A percentile compares a stretch with the other conserved stretches of the same genome.
phyloP scores from a whole-genome alignment of 2,113 vertebrate genomes.

The Ceyx melanurus region DNA sequence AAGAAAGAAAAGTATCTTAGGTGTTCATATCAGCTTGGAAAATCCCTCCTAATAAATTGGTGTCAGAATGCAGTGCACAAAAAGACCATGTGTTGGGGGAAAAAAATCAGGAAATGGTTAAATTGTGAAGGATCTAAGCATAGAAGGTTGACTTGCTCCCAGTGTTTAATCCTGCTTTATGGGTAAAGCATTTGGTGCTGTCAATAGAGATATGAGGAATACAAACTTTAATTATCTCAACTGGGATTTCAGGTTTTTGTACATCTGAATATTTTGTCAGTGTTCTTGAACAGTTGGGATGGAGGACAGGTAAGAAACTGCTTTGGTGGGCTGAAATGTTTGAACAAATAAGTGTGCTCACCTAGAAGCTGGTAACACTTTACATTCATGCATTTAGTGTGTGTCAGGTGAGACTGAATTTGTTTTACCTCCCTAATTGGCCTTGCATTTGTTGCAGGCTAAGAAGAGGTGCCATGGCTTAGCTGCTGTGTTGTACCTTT shows the following conservation, averaged over 20 bases:
- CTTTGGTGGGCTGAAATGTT: neutral
- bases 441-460: neutral
- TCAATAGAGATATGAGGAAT: neutral
- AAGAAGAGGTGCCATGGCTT: neutral
- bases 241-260: neutral
- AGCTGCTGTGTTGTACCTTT: neutral
- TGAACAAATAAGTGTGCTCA: neutral
- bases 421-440: neutral
- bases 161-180: neutral
- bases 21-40: neutral
- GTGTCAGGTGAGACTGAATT: neutral
- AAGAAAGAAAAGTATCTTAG: neutral
- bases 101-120: neutral
- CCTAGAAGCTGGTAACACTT: neutral
- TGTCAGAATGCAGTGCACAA: neutral
- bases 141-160: neutral
- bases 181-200: neutral
- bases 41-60: neutral
- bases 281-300: neutral
- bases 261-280: neutral
- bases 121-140: neutral
- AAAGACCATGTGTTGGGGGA: neutral
- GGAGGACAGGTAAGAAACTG: neutral
- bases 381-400: rapidly evolving
- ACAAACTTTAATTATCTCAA: neutral